Evolutionary conservation across 2,888 invertebrate genomes (phyloP).

Genomic region (Cephus sareptanus): DNA sequence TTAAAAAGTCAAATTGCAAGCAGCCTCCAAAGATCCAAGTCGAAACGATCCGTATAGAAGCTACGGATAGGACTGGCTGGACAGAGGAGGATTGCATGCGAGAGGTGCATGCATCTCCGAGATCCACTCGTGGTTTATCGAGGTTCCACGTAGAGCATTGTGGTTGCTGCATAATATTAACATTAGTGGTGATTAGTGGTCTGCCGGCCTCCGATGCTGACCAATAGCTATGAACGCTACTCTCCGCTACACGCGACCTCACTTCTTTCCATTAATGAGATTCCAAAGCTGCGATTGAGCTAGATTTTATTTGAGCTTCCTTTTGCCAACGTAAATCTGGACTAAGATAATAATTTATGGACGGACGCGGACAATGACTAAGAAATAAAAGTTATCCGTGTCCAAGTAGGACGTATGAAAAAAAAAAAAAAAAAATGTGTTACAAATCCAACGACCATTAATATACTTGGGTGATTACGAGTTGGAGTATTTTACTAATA

Average conservation of each 20-base stretch:
- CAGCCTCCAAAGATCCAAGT: background rate
- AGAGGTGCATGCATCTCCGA: conserved; percentile 55
- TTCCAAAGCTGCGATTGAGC: conserved; percentile 31
- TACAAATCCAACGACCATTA: background rate
- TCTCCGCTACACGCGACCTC: conserved; percentile 44
- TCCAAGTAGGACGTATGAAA: background rate
- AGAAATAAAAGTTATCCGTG: background rate
- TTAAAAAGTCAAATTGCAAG: background rate
- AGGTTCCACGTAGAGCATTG: conserved; percentile 57
- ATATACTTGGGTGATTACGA: background rate
- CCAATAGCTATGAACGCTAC: conserved; percentile 46
- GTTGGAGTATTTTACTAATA: background rate
- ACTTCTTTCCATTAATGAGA: conserved; percentile 58
- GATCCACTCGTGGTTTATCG: conserved; percentile 54
- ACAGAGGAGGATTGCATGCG: conserved; percentile 54
- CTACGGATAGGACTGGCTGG: conserved; percentile 16
- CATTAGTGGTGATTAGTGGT: conserved; percentile 64
- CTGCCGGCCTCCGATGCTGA: conserved; percentile 46
- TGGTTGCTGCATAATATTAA: conserved; percentile 63
- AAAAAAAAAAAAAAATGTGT: background rate
- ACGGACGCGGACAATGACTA: background rate
- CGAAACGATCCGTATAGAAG: background rate
- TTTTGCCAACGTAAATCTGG: background rate
- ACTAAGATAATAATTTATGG: background rate
- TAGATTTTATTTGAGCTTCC: background rate